These are phyloP conservation scores for Drosophila monieri DNA, from an alignment of 2,888 invertebrate genomes.

Conservation along the genomic window DNA sequence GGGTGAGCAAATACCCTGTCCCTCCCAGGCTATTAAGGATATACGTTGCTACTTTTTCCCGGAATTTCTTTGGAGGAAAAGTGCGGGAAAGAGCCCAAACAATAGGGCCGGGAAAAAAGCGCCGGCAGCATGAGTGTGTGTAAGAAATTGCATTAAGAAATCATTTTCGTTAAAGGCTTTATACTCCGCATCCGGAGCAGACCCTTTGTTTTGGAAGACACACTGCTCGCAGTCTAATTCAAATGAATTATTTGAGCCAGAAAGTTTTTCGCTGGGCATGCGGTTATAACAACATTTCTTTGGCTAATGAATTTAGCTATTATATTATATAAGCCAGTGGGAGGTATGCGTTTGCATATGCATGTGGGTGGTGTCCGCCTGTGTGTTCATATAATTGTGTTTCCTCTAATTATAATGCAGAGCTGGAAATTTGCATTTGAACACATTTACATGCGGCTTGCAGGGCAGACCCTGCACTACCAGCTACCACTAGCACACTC, in stretches of 20 bases:
- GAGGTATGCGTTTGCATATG: conserved; percentile 15
- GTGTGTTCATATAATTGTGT: conserved; percentile 41
- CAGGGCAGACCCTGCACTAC: conserved; percentile 8
- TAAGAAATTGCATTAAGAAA: conserved; percentile 75
- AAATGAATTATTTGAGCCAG: conserved; percentile 69
- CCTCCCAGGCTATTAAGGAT: conserved; percentile 59
- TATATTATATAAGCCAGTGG: conserved; percentile 19
- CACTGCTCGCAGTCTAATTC: conserved; percentile 56
- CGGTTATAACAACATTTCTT: conserved; percentile 29
- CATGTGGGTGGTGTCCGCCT: conserved; percentile 9
- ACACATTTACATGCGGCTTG: conserved; percentile 21
- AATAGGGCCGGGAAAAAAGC: conserved; percentile 46
- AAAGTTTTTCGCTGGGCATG: conserved; percentile 45
- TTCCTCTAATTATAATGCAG: conserved; percentile 48
- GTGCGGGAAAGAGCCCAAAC: conserved; percentile 47
- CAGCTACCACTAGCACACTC: conserved; percentile 7
- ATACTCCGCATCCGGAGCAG: background rate
- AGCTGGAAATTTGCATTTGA: conserved; percentile 33
- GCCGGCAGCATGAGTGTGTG: background rate
- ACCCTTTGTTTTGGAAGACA: conserved; percentile 28
- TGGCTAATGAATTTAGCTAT: conserved; percentile 38
- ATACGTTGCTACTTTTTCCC: conserved; percentile 50
- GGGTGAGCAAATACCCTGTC: conserved; percentile 1
- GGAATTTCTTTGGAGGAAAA: conserved; percentile 38
- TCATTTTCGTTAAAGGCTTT: conserved; percentile 59